Base-by-base conservation (phyloP, 2,888 invertebrate species). In the Carabus problematicus region DNA sequence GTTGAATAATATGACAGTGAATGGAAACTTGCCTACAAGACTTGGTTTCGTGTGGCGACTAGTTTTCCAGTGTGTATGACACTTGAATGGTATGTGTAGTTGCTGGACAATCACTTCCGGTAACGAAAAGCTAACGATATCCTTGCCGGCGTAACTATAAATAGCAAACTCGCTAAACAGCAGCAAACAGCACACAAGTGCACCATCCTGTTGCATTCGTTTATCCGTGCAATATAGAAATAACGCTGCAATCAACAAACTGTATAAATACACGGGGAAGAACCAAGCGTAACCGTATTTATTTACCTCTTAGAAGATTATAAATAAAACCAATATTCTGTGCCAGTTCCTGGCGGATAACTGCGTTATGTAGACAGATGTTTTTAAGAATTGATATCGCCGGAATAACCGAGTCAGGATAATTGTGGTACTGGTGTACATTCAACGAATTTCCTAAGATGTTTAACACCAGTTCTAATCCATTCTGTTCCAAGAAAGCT, bases 311-410 rank as follows among this genome's bases (percentile, higher is more conserved):
- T 54, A 86, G 75, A 71, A 85, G 78, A 73, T 80, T 83, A 66
- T 80, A 81, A 64, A 82, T 79, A 16, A 85, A 74, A 49, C 84
- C 76, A 78, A 77, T 72, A 81, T 82, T 70, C 78, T 83, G 74
- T 77, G 87, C 80, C 78, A 91, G 77, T 81, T 88, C 77, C 80
- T 85, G 74, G 79, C 90, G 79, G 77, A 89, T 77, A 80, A 85
- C 73, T 78, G 85, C 75, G 82, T 78, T 87, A 82, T 84, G 86
- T 77, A 83, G 83, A 80, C 79, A 81, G 75, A 84, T 78, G 76
- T 80, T 76, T 77, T 85, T 85, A 73, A 85, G 77, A 74, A 84
- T 82, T 43, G 81, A 77, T 39, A 85, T 75, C 58, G 83, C 79
- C 1, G 85, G 83, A 73, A 85, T 80, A 9, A 84, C 81, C 11